Evolutionary conservation across 2,888 invertebrate species (phyloP).

Genomic region (Hirtodrosophila confusa): DNA sequence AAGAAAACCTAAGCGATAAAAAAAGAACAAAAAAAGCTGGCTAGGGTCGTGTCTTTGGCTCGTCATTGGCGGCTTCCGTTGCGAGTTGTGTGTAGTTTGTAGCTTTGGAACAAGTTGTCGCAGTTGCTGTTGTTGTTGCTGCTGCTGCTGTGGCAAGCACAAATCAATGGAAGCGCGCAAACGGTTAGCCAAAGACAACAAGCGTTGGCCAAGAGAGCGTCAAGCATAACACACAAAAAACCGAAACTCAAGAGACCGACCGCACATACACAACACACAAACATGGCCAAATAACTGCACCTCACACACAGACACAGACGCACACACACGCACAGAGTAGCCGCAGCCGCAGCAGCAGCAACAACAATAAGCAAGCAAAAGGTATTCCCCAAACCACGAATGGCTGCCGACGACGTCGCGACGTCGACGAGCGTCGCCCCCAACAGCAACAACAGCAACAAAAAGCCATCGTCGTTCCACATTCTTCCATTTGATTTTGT

Average conservation of each 20-base stretch:
- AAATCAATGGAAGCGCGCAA: conserved; percentile 58
- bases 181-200: conserved; percentile 24
- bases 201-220: conserved; percentile 51
- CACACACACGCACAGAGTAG: conserved; percentile 22
- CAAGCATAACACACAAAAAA: conserved; percentile 31
- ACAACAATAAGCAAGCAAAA: conserved; percentile 46
- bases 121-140: conserved; percentile 21
- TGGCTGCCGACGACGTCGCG: conserved; percentile 41
- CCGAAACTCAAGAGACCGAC: conserved; percentile 28
- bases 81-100: conserved; percentile 49
- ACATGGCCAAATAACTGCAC: conserved; percentile 74
- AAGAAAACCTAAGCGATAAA: conserved; percentile 39
- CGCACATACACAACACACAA: conserved; percentile 29
- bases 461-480: conserved; percentile 60
- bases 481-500: conserved; percentile 67
- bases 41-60: conserved; percentile 60
- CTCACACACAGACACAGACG: conserved; percentile 27
- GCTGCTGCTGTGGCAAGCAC: conserved; percentile 50
- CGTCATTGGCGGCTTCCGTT: conserved; percentile 77
- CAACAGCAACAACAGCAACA: conserved; percentile 36
- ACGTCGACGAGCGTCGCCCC: conserved; percentile 59
- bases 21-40: conserved; percentile 35
- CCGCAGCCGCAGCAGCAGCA: conserved; percentile 22
- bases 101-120: conserved; percentile 63
- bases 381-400: conserved; percentile 78